Evolutionary conservation across 1,140 invertebrate species (phyloP).

Genomic region (Caenorhabditis brenneri): DNA sequence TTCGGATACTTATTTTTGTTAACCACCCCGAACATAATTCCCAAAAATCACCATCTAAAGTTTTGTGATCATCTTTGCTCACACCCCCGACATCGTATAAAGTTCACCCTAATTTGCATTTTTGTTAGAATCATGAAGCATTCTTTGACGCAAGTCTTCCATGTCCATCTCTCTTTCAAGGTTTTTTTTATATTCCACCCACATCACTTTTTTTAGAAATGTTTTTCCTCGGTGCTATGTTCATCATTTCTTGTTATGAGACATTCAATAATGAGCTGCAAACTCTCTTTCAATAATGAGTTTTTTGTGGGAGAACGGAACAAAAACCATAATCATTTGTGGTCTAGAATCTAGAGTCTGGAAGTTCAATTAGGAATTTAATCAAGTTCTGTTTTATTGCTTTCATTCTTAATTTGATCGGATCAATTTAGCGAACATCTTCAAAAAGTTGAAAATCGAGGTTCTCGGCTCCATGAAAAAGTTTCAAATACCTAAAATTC

Average conservation of each 20-base stretch:
- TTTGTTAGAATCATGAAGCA: conserved; percentile 24
- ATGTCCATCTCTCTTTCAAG: background rate
- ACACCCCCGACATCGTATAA: background rate
- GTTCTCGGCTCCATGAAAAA: no score
- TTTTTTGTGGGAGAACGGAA: background rate
- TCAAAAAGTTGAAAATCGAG: no score
- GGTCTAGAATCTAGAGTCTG: background rate
- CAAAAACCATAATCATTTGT: background rate
- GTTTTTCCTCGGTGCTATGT: background rate
- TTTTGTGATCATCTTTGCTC: conserved; percentile 23
- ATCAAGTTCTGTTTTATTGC: no score
- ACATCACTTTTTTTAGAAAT: background rate
- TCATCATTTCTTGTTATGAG: background rate
- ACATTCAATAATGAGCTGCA: background rate
- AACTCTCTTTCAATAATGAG: background rate
- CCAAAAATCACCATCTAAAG: background rate
- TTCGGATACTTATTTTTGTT: background rate
- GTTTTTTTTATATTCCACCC: background rate
- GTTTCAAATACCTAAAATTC: no score
- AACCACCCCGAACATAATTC: background rate
- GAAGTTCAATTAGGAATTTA: background rate
- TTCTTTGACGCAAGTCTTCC: conserved; percentile 2
- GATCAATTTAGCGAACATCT: no score
- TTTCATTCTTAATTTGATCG: no score
- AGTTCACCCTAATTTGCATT: conserved; percentile 14